Conservation (phyloP, 2,797 vertebrate species). For the Esox masquinongy region DNA sequence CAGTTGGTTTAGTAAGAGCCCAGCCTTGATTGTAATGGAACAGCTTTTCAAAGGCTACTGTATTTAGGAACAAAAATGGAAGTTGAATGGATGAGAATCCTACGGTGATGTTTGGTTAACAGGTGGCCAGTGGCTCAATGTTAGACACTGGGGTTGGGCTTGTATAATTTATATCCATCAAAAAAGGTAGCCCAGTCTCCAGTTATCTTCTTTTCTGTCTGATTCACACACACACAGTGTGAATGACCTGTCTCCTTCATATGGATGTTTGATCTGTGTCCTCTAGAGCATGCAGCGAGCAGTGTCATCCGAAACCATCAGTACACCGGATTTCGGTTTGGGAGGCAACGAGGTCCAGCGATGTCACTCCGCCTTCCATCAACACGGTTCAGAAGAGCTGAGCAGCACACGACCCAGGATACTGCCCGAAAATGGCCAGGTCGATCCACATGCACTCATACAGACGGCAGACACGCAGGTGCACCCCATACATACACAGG, state of each 20-base stretch:
- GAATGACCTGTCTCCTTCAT: slow-evolving; percentile 1
- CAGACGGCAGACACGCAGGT: neutral
- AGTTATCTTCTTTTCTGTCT: neutral
- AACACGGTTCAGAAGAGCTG: slow-evolving; percentile 54
- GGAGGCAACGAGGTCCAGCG: slow-evolving; percentile 27
- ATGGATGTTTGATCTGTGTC: slow-evolving; percentile 18
- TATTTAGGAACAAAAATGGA: too few relatives aligned
- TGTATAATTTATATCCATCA: too few relatives aligned
- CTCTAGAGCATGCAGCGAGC: slow-evolving; percentile 70
- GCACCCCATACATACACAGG: neutral
- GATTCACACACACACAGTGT: neutral
- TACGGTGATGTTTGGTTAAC: too few relatives aligned
- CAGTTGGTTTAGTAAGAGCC: too few relatives aligned
- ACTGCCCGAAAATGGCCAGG: slow-evolving; percentile 74
- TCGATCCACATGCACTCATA: slow-evolving; percentile 37
- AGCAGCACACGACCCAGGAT: slow-evolving; percentile 75
- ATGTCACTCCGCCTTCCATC: slow-evolving; percentile 33
- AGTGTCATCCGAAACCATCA: slow-evolving; percentile 69
- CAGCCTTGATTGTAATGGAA: too few relatives aligned
- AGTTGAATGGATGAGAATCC: too few relatives aligned
- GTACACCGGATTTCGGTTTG: slow-evolving; percentile 38
- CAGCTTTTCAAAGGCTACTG: too few relatives aligned
- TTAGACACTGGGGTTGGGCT: too few relatives aligned
- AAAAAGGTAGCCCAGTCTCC: too few relatives aligned
- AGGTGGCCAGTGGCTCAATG: too few relatives aligned